These are phyloP conservation scores for Trachops cirrhosus DNA, from an alignment of 2,797 vertebrate genomes.

Conservation along the genomic window DNA sequence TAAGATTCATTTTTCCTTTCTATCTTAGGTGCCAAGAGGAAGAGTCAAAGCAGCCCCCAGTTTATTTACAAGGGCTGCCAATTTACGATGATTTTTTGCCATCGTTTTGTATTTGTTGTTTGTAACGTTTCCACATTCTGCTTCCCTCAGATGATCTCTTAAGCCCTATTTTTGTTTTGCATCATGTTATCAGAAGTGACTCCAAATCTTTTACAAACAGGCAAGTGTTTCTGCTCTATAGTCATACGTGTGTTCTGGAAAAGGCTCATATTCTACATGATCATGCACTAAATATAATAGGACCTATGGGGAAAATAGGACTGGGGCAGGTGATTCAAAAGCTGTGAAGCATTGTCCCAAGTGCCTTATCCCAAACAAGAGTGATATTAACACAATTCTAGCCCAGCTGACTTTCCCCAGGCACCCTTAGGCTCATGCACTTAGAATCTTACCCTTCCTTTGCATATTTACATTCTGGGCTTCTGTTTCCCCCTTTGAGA, in stretches of 20 bases:
- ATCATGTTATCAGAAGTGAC: neutral
- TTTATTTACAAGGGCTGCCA: neutral
- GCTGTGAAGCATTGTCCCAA: neutral
- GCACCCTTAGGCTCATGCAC: no score
- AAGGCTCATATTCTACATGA: neutral
- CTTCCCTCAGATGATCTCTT: neutral
- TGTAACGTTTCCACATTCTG: neutral
- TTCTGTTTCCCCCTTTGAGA: neutral
- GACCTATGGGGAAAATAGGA: neutral
- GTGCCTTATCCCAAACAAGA: neutral
- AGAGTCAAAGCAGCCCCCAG: neutral
- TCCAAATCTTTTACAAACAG: constrained; percentile 22
- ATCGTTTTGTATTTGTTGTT: neutral
- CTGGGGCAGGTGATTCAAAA: neutral
- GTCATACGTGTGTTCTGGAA: neutral
- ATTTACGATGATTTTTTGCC: neutral
- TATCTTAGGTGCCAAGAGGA: neutral
- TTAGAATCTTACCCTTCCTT: constrained; percentile 6
- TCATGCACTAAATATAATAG: neutral
- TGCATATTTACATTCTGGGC: neutral
- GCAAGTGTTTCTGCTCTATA: neutral
- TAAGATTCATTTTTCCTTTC: neutral
- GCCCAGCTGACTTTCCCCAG: neutral
- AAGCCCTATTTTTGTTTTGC: neutral
- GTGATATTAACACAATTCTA: neutral